Percentiles rank a stretch among this genome's conserved stretches.
Evolutionary conservation across 2,113 vertebrate species (phyloP).

Genomic region (Rhynchomys soricoides): DNA sequence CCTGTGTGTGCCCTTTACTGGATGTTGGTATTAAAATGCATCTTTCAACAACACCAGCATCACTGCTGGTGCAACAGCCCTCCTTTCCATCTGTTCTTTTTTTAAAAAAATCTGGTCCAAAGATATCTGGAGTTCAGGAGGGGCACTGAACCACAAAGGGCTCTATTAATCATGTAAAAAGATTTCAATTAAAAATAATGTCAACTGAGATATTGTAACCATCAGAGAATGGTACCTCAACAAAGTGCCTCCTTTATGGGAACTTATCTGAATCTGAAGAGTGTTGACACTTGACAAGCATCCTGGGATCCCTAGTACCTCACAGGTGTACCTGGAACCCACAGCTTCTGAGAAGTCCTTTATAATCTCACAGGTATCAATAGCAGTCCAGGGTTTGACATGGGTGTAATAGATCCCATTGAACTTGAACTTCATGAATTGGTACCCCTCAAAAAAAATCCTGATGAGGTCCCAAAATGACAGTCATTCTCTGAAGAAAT

Average conservation of each 20-base stretch:
- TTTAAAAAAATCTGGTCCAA: neutral
- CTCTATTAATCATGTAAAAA: neutral
- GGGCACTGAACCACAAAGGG: neutral
- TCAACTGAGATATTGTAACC: neutral
- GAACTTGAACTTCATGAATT: neutral
- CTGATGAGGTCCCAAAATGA: neutral
- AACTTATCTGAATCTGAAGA: neutral
- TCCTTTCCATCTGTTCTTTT: neutral
- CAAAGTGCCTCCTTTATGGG: neutral
- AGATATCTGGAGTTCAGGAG: neutral
- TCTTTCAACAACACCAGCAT: neutral
- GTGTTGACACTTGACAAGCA: neutral
- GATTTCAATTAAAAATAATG: neutral
- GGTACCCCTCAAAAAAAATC: neutral
- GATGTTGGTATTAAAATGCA: neutral
- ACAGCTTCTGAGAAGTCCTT: neutral
- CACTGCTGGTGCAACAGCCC: neutral
- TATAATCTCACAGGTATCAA: neutral
- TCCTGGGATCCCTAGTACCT: neutral
- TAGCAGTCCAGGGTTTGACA: neutral
- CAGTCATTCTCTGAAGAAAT: neutral
- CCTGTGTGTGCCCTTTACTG: neutral
- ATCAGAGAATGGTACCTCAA: neutral
- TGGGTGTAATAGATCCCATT: neutral
- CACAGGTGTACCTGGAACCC: neutral